phyloP scores from a whole-genome alignment of 1,140 invertebrate genomes.

The Wiebesia pumilae region DNA sequence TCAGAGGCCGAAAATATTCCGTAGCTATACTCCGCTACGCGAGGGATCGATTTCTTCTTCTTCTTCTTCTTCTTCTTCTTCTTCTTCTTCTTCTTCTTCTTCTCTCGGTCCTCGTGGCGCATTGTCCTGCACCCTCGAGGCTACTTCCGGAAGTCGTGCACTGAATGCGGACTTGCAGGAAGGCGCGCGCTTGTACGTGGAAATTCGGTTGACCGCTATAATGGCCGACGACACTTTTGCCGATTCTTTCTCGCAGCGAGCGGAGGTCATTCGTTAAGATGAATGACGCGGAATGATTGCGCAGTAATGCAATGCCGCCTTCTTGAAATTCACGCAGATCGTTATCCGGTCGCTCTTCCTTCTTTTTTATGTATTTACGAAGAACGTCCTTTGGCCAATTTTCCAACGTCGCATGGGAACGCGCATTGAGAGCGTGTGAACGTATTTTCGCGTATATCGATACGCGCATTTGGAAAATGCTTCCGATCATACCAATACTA shows the following conservation, averaged over 20 bases:
- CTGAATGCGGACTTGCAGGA: slow-evolving; percentile 12
- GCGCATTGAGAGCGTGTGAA: neutral
- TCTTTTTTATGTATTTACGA: neutral
- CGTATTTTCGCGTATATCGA: neutral
- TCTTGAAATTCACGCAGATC: neutral
- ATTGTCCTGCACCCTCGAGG: slow-evolving; percentile 5
- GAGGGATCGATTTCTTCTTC: slow-evolving; percentile 10
- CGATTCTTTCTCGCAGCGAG: neutral
- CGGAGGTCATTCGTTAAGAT: neutral
- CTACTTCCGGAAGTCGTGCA: slow-evolving; percentile 20
- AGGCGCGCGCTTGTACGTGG: neutral
- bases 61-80: slow-evolving; percentile 1
- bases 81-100: neutral
- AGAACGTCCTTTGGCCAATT: neutral
- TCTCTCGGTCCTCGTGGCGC: neutral
- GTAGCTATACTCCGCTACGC: neutral
- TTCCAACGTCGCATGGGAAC: no score
- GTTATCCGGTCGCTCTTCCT: slow-evolving; percentile 7
- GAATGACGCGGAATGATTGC: slow-evolving; percentile 2
- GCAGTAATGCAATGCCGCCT: neutral
- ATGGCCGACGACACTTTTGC: neutral
- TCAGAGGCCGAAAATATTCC: neutral
- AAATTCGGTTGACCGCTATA: neutral
- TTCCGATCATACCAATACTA: no score
- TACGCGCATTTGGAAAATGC: no score